Percentiles rank a stretch among this genome's conserved stretches.
phyloP scores from a whole-genome alignment of 2,113 vertebrate genomes.

The Phrynocephalus versicolor region DNA sequence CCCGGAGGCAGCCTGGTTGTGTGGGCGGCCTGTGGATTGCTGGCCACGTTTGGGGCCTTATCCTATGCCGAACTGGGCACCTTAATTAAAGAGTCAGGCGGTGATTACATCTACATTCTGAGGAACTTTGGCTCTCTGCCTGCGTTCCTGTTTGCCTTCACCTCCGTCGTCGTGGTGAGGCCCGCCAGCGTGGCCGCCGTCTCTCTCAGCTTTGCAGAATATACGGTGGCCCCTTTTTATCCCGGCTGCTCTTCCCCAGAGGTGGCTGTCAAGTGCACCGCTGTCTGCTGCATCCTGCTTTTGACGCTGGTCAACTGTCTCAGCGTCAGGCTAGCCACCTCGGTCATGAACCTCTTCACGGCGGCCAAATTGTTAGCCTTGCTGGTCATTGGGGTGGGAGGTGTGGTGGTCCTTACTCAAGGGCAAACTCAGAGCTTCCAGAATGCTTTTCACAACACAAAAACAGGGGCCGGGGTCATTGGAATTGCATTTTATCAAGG shows the following conservation, averaged over 20 bases:
- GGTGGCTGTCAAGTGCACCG: constrained; percentile 70
- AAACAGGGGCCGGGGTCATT: constrained; percentile 59
- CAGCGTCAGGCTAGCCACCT: constrained; percentile 74
- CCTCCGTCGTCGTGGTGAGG: constrained; percentile 76
- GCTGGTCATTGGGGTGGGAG: constrained; percentile 78
- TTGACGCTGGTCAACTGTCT: constrained; percentile 74
- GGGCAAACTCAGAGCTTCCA: constrained; percentile 68
- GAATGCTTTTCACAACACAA: constrained; percentile 77
- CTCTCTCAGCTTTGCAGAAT: constrained; percentile 81
- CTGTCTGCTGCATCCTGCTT: constrained; percentile 71
- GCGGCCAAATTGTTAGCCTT: constrained; percentile 78
- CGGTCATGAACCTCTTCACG: constrained; percentile 79
- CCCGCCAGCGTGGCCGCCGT: constrained; percentile 74
- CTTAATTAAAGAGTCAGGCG: constrained; percentile 81
- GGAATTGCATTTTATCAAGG: constrained; percentile 85
- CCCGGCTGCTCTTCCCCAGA: constrained; percentile 67
- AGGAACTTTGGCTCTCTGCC: constrained; percentile 80
- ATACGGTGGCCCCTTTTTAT: constrained; percentile 76
- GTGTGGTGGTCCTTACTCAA: constrained; percentile 69
- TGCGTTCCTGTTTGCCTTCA: constrained; percentile 79
- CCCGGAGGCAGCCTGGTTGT: constrained; percentile 82
- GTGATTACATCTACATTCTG: constrained; percentile 85
- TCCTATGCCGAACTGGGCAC: constrained; percentile 83
- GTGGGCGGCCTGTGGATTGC: constrained; percentile 79
- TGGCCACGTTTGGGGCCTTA: constrained; percentile 77